A percentile compares a stretch with the other conserved stretches of the same genome.
Conservation (phyloP, 2,113 vertebrate genomes). For the Cheilinus undulatus region DNA sequence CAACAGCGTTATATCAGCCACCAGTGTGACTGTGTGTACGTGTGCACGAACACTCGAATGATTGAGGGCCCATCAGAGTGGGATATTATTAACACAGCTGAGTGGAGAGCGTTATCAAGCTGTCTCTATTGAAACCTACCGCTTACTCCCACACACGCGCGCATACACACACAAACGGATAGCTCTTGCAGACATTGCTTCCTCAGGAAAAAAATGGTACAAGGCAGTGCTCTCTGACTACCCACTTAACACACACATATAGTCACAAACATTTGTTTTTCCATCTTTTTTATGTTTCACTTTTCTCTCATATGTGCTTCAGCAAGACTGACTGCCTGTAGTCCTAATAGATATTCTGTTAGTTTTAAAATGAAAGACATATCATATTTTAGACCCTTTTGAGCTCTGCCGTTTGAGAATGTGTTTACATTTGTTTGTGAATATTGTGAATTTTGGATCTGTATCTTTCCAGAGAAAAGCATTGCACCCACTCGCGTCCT, state of each 20-base stretch:
- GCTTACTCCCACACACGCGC: constrained; percentile 48
- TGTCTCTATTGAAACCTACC: constrained; percentile 69
- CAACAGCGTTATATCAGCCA: constrained; percentile 2
- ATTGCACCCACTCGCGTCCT: constrained; percentile 36
- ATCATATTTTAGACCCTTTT: constrained; percentile 10
- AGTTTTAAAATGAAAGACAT: constrained; percentile 12
- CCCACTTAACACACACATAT: not conserved
- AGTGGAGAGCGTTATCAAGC: constrained; percentile 68
- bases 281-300: not conserved
- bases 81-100: constrained; percentile 78
- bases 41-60: constrained; percentile 36
- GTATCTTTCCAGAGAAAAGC: constrained; percentile 29
- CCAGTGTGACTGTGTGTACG: constrained; percentile 3
- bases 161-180: constrained; percentile 16
- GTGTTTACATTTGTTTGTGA: constrained; percentile 19
- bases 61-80: constrained; percentile 67
- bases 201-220: constrained; percentile 34
- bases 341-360: constrained; percentile 1
- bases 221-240: constrained; percentile 18
- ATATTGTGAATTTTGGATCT: constrained; percentile 34
- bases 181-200: constrained; percentile 10
- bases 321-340: not conserved
- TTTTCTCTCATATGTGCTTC: not conserved
- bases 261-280: not conserved
- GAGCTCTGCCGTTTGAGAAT: constrained; percentile 14